Evolutionary conservation across 2,797 vertebrate species (phyloP).

Genomic region (Centroberyx gerrardi): DNA sequence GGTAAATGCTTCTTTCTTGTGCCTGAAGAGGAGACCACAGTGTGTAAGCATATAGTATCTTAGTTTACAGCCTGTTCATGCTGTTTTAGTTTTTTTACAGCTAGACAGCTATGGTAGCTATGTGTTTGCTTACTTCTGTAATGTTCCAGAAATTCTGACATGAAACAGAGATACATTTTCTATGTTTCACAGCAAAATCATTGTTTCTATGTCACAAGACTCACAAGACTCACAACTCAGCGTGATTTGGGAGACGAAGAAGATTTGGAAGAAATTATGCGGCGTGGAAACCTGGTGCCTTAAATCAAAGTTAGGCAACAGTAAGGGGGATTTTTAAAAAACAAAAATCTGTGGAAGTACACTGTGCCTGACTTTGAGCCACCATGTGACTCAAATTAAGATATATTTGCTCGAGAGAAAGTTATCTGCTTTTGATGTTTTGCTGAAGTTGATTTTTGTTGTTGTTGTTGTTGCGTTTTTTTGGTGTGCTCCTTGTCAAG

Average conservation of each 20-base stretch:
- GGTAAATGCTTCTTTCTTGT: constrained; percentile 18
- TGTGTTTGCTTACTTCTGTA: neutral
- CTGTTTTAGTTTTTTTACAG: neutral
- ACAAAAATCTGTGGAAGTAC: neutral
- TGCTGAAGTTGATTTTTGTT: neutral
- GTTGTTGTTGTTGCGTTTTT: neutral
- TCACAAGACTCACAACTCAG: too few relatives aligned
- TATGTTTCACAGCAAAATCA: too few relatives aligned
- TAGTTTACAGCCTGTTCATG: constrained; percentile 12
- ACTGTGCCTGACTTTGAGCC: too few relatives aligned
- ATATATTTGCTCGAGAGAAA: neutral
- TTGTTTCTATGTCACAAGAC: too few relatives aligned
- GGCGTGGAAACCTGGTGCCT: too few relatives aligned
- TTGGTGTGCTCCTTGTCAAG: too few relatives aligned
- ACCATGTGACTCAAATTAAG: constrained; percentile 4
- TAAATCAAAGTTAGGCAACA: neutral
- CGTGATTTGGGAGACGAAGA: too few relatives aligned
- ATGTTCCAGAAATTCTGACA: neutral
- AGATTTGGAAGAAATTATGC: too few relatives aligned
- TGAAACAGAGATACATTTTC: neutral
- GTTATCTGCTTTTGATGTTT: neutral
- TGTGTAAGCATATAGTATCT: constrained; percentile 9
- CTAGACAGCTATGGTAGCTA: neutral
- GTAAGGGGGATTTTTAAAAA: neutral
- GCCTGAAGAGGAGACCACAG: constrained; percentile 10